Base-by-base conservation (phyloP, 2,113 vertebrate species). In the Heloderma charlesbogerti region DNA sequence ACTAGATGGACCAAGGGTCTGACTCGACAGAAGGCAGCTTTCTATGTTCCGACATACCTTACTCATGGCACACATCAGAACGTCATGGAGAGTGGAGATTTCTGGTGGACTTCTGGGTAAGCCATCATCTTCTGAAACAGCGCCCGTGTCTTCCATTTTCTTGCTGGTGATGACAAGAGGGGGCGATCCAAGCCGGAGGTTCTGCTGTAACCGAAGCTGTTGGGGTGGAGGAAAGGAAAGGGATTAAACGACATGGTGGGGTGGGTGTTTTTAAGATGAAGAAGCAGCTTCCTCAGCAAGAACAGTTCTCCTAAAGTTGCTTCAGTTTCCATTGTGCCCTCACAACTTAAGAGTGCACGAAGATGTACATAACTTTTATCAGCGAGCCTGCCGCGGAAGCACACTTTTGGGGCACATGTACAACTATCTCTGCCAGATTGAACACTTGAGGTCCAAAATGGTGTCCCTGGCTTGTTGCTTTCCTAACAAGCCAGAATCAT, bases 41-140 rank as follows among this genome's bases (percentile, higher is more conserved):
- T 18, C 18, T 63, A 22, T 63, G 18, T 20, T 63, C 60, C 60
- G 81, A 54, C 90, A 2, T 93, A 97, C 97, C 95, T 96, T 96
- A 45, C 75, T 92, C 45, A 91, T 13, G 0, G 95, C 95, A 77
- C 94, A 94, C 29, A 93, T 86, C 94, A 96, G 95, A 86, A 94
- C 90, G 3, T 96, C 86, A 87, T 96, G 95, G 91, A 91, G 95
- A 3, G 93, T 95, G 20, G 96, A 97, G 83, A 96, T 98, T 90
- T 98, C 98, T 27, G 95, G 97, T 29, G 98, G 98, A 84, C 96
- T 98, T 91, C 97, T 97, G 88, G 97, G 97, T 63, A 98, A 96
- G 8, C 98, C 98, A 57, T 98, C 98, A 22, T 98, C 98, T 92
- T 98, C 96, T 29, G 97, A 98, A 93, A 97, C 88, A 85, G 97